Evolutionary conservation across 2,888 invertebrate genomes (phyloP).

Genomic region (Sinotaia quadrata): DNA sequence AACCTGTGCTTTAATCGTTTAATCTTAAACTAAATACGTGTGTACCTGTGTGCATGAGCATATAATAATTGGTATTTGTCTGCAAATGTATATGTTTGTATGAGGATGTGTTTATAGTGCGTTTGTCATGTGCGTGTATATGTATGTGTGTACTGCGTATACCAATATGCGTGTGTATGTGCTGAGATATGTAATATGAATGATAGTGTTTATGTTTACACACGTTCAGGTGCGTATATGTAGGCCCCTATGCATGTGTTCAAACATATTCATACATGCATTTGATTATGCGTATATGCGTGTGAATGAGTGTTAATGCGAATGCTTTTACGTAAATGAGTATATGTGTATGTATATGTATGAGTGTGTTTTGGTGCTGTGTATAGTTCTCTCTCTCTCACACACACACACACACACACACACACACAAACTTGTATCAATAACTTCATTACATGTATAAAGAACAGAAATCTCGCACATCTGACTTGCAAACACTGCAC

Average conservation of each 20-base stretch:
- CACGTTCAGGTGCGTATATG: not conserved
- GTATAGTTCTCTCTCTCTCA: not conserved
- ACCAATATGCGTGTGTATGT: not conserved
- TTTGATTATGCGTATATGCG: no score
- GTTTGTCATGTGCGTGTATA: conserved; percentile 7
- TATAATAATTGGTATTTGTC: not conserved
- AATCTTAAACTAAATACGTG: not conserved
- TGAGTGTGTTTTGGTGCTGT: not conserved
- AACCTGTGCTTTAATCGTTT: no score
- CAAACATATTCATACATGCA: not conserved
- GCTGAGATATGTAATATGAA: no score
- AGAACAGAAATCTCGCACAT: no score
- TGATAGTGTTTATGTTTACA: not conserved
- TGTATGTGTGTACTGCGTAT: conserved; percentile 2
- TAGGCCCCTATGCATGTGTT: not conserved
- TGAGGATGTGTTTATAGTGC: not conserved
- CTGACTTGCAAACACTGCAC: no score
- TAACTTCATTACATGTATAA: not conserved
- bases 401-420: conserved; percentile 3
- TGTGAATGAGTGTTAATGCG: no score
- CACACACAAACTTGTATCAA: not conserved
- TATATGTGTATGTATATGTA: not conserved
- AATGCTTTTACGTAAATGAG: no score
- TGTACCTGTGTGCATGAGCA: not conserved
- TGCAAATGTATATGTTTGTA: not conserved